phyloP scores from a whole-genome alignment of 2,797 vertebrate species.

The Anabas testudineus region DNA sequence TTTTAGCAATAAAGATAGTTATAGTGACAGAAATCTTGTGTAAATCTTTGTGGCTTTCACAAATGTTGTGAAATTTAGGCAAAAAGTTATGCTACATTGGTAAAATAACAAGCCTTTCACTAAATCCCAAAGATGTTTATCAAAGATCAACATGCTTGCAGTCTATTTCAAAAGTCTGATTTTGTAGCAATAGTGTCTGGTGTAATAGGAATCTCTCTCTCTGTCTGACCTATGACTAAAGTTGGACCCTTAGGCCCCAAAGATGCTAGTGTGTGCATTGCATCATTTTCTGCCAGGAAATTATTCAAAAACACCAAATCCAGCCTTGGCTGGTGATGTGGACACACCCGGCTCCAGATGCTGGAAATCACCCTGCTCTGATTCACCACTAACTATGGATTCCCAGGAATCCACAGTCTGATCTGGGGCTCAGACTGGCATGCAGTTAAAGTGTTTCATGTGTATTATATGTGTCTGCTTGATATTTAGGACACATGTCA shows the following conservation, averaged over 20 bases:
- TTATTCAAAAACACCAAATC: constrained; percentile 35
- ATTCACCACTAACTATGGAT: constrained; percentile 33
- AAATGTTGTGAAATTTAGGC: no score
- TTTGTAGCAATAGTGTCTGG: no score
- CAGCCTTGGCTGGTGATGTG: constrained; percentile 1
- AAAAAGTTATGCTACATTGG: no score
- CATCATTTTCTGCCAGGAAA: constrained; percentile 49
- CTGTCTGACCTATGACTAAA: neutral
- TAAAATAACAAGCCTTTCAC: no score
- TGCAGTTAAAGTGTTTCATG: neutral
- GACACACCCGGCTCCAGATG: constrained; percentile 21
- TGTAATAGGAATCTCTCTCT: no score
- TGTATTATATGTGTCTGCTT: neutral
- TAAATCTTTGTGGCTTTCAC: no score
- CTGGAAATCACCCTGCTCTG: constrained; percentile 28
- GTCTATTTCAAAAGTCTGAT: neutral
- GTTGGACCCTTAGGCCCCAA: neutral
- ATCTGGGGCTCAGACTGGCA: neutral
- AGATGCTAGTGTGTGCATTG: constrained; percentile 4
- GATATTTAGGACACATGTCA: neutral
- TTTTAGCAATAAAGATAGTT: neutral
- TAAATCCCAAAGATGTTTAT: neutral
- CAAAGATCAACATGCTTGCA: neutral
- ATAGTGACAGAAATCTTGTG: no score
- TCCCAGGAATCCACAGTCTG: constrained; percentile 16